Conservation (phyloP, 2,797 vertebrate genomes). For the Neosalanx taihuensis region DNA sequence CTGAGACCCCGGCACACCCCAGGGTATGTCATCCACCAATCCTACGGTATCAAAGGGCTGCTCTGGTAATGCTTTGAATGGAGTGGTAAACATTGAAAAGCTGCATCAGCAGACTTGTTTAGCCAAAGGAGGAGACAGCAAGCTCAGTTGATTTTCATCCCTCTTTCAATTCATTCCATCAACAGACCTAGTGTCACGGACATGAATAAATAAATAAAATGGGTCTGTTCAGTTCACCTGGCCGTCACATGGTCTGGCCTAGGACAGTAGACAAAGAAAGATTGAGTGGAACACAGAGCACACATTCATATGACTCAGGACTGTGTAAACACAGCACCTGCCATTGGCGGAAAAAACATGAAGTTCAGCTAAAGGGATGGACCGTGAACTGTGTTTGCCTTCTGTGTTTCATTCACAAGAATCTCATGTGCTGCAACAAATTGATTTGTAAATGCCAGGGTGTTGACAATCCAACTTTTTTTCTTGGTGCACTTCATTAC, state of each 20-base stretch:
- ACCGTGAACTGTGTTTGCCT: conserved; percentile 17
- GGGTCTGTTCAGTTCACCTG: conserved; percentile 63
- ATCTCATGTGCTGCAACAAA: conserved; percentile 34
- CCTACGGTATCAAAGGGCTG: conserved; percentile 40
- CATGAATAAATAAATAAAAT: conserved; percentile 48
- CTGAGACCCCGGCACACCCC: conserved; percentile 20
- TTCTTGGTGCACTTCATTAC: conserved; percentile 3
- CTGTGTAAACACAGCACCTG: conserved; percentile 50
- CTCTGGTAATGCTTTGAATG: conserved; percentile 56
- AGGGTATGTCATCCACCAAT: conserved; percentile 34
- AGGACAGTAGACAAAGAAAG: conserved; percentile 26
- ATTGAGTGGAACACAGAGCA: conserved; percentile 30
- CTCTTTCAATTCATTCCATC: conserved; percentile 7
- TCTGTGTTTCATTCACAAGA: conserved; percentile 12
- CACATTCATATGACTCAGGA: conserved; percentile 15
- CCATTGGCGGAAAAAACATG: not conserved
- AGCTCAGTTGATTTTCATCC: conserved; percentile 29
- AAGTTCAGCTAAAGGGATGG: not conserved
- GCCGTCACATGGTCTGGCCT: conserved; percentile 34
- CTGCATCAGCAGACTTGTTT: conserved; percentile 61
- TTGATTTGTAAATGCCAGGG: conserved; percentile 28
- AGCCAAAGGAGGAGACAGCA: conserved; percentile 50
- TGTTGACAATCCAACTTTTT: conserved; percentile 36
- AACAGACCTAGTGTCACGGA: conserved; percentile 38
- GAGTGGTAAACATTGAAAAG: conserved; percentile 50